Percentiles rank a stretch among this genome's conserved stretches.
These are phyloP conservation scores for Drosophila antonietae DNA, from an alignment of 2,888 invertebrate species.

Conservation along the genomic window DNA sequence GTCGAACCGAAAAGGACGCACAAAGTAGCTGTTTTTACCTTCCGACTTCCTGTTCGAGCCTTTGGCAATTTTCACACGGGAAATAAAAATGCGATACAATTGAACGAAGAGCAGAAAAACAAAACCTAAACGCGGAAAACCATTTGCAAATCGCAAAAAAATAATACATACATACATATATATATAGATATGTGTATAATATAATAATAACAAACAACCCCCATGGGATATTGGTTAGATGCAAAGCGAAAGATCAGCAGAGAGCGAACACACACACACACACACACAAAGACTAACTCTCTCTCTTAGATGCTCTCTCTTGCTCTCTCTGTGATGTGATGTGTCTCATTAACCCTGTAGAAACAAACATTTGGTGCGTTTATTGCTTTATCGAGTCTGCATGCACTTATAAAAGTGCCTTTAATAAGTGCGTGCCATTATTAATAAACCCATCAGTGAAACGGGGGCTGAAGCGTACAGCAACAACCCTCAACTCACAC, in stretches of 20 bases:
- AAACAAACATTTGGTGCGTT: slow-evolving; percentile 67
- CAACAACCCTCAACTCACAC: slow-evolving; percentile 28
- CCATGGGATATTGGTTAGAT: slow-evolving; percentile 28
- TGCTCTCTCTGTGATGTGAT: neutral
- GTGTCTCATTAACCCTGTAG: slow-evolving; percentile 65
- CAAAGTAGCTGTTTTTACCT: slow-evolving; percentile 49
- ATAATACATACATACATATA: neutral
- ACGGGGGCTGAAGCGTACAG: slow-evolving; percentile 58
- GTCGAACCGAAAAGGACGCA: slow-evolving; percentile 29
- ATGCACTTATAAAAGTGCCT: slow-evolving; percentile 44
- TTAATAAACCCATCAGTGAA: slow-evolving; percentile 75
- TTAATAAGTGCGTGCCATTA: slow-evolving; percentile 51
- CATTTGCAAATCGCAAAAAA: slow-evolving; percentile 75
- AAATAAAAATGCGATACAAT: slow-evolving; percentile 79
- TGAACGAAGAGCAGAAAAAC: slow-evolving; percentile 69
- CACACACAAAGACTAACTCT: neutral
- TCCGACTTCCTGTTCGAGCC: slow-evolving; percentile 63
- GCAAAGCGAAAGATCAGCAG: slow-evolving; percentile 15
- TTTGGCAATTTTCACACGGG: slow-evolving; percentile 76
- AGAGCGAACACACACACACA: slow-evolving; percentile 11
- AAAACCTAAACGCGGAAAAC: slow-evolving; percentile 79
- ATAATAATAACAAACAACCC: slow-evolving; percentile 52
- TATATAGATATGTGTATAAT: slow-evolving; percentile 4
- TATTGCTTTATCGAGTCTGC: slow-evolving; percentile 56
- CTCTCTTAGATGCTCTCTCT: slow-evolving; percentile 1